phyloP scores from a whole-genome alignment of 1,140 invertebrate species.

The Hypothenemus hampei region DNA sequence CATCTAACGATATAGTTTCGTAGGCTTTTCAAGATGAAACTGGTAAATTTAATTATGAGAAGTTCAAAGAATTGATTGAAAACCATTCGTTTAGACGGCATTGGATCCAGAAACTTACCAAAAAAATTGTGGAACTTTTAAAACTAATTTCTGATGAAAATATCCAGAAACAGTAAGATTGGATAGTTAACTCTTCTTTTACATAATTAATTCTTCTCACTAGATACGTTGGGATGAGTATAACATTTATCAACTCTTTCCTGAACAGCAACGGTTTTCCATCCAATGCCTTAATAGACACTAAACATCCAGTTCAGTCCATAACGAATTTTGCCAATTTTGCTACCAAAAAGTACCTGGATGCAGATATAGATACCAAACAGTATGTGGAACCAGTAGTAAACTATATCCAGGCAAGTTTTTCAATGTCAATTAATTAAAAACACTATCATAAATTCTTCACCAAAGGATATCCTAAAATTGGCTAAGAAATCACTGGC shows the following conservation, averaged over 20 bases:
- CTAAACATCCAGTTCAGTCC: conserved; percentile 62
- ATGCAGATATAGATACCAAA: conserved; percentile 64
- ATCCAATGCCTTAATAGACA: conserved; percentile 63
- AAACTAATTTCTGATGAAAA: conserved; percentile 68
- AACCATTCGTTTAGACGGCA: conserved; percentile 68
- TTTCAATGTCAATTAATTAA: conserved; percentile 3
- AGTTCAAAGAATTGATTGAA: conserved; percentile 69
- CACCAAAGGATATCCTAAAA: conserved; percentile 58
- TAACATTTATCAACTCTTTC: conserved; percentile 70
- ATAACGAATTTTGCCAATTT: conserved; percentile 61
- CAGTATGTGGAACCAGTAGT: conserved; percentile 70
- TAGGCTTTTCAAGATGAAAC: conserved; percentile 56
- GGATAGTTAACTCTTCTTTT: not conserved
- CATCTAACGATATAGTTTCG: not conserved
- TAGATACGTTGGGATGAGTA: conserved; percentile 62
- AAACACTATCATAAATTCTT: not conserved
- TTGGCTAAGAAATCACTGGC: conserved; percentile 63
- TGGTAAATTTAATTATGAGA: conserved; percentile 64
- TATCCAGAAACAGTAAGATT: conserved; percentile 62
- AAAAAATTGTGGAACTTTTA: conserved; percentile 66
- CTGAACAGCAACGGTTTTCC: conserved; percentile 70
- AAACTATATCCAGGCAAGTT: conserved; percentile 58
- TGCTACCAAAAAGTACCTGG: conserved; percentile 62
- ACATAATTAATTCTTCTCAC: not conserved
- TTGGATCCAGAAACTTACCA: conserved; percentile 67